phyloP scores from a whole-genome alignment of 2,797 vertebrate species.

The Graptemys geographica region DNA sequence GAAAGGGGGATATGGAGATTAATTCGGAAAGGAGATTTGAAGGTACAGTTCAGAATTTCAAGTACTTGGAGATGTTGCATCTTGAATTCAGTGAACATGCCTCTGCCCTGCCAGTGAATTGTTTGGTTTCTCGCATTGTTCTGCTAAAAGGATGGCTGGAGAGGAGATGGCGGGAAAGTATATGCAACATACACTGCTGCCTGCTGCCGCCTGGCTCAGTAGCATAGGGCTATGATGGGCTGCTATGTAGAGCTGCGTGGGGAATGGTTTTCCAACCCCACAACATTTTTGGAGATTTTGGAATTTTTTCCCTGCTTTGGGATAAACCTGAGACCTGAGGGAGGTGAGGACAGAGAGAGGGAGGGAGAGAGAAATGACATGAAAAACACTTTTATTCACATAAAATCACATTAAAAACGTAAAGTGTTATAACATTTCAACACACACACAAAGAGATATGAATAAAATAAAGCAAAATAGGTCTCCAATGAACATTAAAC shows the following conservation, averaged over 20 bases:
- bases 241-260: too few species aligned
- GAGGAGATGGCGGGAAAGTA: background rate
- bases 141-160: fast-evolving
- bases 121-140: fast-evolving
- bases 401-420: too few species aligned
- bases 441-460: too few species aligned
- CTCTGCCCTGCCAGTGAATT: fast-evolving
- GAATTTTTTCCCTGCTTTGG: background rate
- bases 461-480: too few species aligned
- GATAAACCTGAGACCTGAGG: background rate
- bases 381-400: too few species aligned
- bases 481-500: too few species aligned
- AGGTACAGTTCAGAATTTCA: background rate
- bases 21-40: background rate
- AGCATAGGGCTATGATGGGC: background rate
- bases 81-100: fast-evolving
- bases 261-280: background rate
- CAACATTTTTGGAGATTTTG: background rate
- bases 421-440: too few species aligned
- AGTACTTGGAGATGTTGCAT: background rate
- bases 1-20: background rate
- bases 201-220: background rate
- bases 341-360: too few species aligned
- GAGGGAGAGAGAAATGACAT: too few species aligned
- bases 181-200: background rate